phyloP scores from a whole-genome alignment of 1,140 invertebrate species.

The Paraescarpia echinospica region DNA sequence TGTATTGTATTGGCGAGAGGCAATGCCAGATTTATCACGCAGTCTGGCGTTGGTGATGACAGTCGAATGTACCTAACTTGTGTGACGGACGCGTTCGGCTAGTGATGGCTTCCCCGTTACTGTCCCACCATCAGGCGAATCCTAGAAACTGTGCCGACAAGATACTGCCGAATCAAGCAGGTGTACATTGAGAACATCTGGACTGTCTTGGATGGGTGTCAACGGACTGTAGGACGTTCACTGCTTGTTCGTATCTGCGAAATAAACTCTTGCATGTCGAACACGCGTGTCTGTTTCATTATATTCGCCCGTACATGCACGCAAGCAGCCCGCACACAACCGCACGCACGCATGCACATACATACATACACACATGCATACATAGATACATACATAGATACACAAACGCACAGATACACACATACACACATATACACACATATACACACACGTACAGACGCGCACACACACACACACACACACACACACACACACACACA shows the following conservation, averaged over 20 bases:
- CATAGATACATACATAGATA: too few relatives aligned
- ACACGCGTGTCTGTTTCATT: not conserved
- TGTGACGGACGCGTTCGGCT: not conserved
- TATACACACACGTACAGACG: not conserved
- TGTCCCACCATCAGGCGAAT: not conserved
- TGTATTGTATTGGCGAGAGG: not conserved
- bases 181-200: not conserved
- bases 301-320: not conserved
- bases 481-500: not conserved
- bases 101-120: not conserved
- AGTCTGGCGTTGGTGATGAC: not conserved
- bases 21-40: not conserved
- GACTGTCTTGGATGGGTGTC: not conserved
- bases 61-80: not conserved
- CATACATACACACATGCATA: not conserved
- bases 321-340: not conserved
- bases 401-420: not conserved
- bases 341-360: too few relatives aligned
- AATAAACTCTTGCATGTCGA: not conserved
- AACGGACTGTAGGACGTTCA: not conserved
- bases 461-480: not conserved
- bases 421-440: not conserved
- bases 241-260: not conserved
- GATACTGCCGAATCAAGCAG: not conserved
- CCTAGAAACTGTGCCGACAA: not conserved